Evolutionary conservation across 1,140 invertebrate genomes (phyloP).

Genomic region (Aphidius ervi): DNA sequence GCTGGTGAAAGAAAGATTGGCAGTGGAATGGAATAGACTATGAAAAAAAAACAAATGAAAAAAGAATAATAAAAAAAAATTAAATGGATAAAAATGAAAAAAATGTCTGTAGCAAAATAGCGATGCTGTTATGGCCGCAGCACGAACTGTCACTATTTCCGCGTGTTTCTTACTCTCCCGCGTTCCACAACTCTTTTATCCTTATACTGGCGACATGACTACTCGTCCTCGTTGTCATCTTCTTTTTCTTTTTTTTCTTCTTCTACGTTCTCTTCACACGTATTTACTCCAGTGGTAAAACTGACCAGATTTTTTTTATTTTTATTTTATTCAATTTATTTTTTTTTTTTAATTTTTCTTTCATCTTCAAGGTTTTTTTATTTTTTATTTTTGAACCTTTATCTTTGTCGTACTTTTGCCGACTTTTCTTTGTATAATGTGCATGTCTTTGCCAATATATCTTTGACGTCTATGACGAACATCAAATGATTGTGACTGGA

Average conservation of each 20-base stretch:
- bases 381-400: slow-evolving; percentile 2
- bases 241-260: neutral
- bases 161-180: slow-evolving; percentile 48
- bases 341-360: neutral
- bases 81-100: slow-evolving; percentile 14
- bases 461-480: slow-evolving; percentile 12
- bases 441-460: neutral
- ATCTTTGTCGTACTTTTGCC: neutral
- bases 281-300: too few relatives aligned
- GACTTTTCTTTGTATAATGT: slow-evolving; percentile 2
- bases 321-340: slow-evolving; percentile 2
- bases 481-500: neutral
- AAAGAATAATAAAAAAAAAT: slow-evolving; percentile 18
- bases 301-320: neutral
- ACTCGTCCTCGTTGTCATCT: slow-evolving; percentile 17
- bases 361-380: neutral
- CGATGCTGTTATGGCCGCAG: slow-evolving; percentile 45
- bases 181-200: slow-evolving; percentile 44
- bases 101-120: slow-evolving; percentile 47
- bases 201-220: slow-evolving; percentile 33
- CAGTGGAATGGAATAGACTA: slow-evolving; percentile 10
- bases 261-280: too few relatives aligned
- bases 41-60: slow-evolving; percentile 10
- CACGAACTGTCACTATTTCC: slow-evolving; percentile 52
- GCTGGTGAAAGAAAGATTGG: slow-evolving; percentile 12